Evolutionary conservation across 30 jellyfish, hydroid and myxozoan genomes (phyloP), one percentile per base, ranked within the genome.

Genomic region (Aurelia sp.): DNA sequence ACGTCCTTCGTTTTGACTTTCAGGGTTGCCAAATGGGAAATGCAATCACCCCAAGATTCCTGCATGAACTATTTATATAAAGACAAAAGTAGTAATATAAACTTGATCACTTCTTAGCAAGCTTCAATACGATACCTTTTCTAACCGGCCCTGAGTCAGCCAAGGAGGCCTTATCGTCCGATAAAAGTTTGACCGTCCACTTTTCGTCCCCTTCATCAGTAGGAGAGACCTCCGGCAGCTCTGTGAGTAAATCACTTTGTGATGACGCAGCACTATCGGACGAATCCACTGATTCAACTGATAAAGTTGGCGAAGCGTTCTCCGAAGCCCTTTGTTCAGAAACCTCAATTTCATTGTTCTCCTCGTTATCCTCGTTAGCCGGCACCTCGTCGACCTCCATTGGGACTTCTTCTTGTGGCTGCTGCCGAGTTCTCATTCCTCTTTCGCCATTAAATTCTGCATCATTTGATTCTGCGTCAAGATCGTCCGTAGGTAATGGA

Each of bases 121-220:
- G 92, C 92, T 94, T 94, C 55, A 94, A 81, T 11, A 94, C 99
- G 66, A 94, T 94, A 67, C 99, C 99, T 74, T 94, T 94, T 31
- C 96, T 67, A n/a, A 64, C 82, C 37, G 86, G 73, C 69, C 92
- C 96, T 53, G 81, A 76, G 59, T 88, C 96, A 57, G 80, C 86
- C 15, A 84, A 53, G 30, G 86, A 51, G 19, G 84, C 66, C 66
- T 85, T 77, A 8, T 70, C 95, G 78, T 85, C 87, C 20, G 89
- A 23, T 40, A 89, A 20, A 12, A 83, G 67, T 77, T 81, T 94
- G 15, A 94, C 99, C 33, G 99, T 94, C 99, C 99, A 94, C 4
- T 82, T 87, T 73, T 86, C 90, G 44, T 88, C 96, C 40, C 13
- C 81, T 18, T 84, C 92, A 11, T 27, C 66, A 31, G 35, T 11